Evolutionary conservation across 2,113 vertebrate genomes (phyloP), one percentile per base, ranked within the genome.

Genomic region (Morone saxatilis): DNA sequence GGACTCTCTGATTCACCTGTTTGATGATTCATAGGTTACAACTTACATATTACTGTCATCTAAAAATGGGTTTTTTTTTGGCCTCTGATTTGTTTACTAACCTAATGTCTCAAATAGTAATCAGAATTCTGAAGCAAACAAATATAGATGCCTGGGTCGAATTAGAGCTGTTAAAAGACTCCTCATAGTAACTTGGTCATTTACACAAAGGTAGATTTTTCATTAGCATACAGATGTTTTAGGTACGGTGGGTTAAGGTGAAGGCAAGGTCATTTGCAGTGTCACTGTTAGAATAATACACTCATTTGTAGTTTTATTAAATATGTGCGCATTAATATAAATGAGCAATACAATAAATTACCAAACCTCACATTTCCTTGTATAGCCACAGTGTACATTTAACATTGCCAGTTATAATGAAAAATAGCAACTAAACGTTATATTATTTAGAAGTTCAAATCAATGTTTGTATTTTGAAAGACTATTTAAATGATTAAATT

Each of bases 401-500:
- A 94, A 92, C 94, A 95, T 95, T 90, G 91, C 91, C 91, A 95
- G 93, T 94, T 95, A 94, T 86, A 93, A 93, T 93, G 90, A 94
- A 88, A 76, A 83, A 94, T 94, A 94, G 89, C 88, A 91, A 94
- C 91, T 92, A 90, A 94, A 91, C 76, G 88, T 92, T 94, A 90
- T 95, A 93, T 92, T 91, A 94, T 94, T 93, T 93, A 95, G 92
- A 94, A 84, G 89, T 95, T 93, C 86, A 91, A 94, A 95, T 95
- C 93, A 94, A 94, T 96, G 94, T 96, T 96, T 96, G 95, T 96
- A 96, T 95, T 96, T 94, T 92, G 91, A 95, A 95, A 92, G 91
- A 95, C 91, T 95, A 95, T 96, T 96, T 96, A 96, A 96, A 95
- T 95, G 91, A 96, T 95, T 95, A 95, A 96, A 96, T 95, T 95